These are phyloP conservation scores for Penaeus monodon DNA, from an alignment of 2,888 invertebrate genomes.

Conservation along the genomic window DNA sequence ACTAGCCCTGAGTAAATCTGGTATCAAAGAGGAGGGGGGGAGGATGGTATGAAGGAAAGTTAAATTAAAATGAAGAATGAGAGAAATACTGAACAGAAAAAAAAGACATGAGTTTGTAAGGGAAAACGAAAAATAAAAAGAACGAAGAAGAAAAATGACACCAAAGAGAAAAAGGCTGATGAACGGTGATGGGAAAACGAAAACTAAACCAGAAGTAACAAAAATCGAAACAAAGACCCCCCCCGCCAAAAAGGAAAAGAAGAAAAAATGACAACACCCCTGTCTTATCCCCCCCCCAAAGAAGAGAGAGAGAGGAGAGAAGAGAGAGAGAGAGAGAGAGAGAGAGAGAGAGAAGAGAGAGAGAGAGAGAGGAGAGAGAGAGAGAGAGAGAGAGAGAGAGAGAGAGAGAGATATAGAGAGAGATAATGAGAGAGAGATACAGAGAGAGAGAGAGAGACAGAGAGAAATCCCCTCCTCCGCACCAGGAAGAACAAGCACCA, in stretches of 20 bases:
- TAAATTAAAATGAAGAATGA: not conserved
- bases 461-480: not conserved
- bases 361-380: no score
- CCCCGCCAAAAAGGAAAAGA: no score
- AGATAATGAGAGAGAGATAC: not conserved
- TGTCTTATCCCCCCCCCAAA: no score
- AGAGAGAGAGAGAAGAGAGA: no score
- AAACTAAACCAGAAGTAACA: no score
- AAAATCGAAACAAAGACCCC: no score
- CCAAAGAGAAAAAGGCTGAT: not conserved
- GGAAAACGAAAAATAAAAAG: not conserved
- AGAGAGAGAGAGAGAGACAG: not conserved
- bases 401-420: not conserved
- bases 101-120: no score
- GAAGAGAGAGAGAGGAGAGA: no score
- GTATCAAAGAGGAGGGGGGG: not conserved
- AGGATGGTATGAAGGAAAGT: not conserved
- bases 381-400: not conserved
- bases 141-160: not conserved
- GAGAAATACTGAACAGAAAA: not conserved
- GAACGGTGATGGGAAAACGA: not conserved
- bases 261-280: no score
- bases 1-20: not conserved
- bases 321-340: no score
- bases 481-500: constrained; percentile 56